Percentiles rank a stretch among this genome's conserved stretches.
Conservation (phyloP, 2,888 invertebrate genomes). For the Merodon equestris region DNA sequence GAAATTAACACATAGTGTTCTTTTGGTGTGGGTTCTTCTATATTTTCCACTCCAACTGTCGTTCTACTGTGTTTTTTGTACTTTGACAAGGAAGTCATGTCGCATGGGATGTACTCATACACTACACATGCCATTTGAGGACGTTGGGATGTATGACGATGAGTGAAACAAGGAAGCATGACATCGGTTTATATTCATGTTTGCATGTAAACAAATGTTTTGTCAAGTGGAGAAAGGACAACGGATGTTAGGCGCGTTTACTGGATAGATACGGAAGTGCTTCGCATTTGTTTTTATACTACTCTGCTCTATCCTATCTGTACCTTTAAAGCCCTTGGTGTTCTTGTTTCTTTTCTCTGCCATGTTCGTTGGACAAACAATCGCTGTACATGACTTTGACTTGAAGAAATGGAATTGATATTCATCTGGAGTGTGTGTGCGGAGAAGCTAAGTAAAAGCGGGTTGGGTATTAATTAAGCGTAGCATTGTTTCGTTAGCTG, state of each 20-base stretch:
- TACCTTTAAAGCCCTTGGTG: background rate
- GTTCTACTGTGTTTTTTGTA: no score
- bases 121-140: no score
- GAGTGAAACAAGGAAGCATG: background rate
- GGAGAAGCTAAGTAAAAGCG: constrained; percentile 26
- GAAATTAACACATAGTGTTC: constrained; percentile 60
- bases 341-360: background rate
- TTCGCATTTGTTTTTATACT: constrained; percentile 22
- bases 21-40: constrained; percentile 15
- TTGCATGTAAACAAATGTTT: constrained; percentile 58
- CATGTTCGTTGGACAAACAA: constrained; percentile 16
- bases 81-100: constrained; percentile 40
- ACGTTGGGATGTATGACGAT: background rate
- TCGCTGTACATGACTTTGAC: constrained; percentile 14
- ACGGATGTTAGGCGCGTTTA: constrained; percentile 29
- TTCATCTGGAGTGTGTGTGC: constrained; percentile 34
- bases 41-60: no score
- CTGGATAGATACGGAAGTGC: constrained; percentile 14
- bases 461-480: constrained; percentile 47
- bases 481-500: background rate
- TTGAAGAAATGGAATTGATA: constrained; percentile 40
- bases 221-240: constrained; percentile 61
- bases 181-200: constrained; percentile 24
- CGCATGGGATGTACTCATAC: constrained; percentile 17
- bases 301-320: background rate